Evolutionary conservation across 1,140 invertebrate species (phyloP), one percentile per base, ranked within the genome.

Genomic region (Philotrypesis tridentata): DNA sequence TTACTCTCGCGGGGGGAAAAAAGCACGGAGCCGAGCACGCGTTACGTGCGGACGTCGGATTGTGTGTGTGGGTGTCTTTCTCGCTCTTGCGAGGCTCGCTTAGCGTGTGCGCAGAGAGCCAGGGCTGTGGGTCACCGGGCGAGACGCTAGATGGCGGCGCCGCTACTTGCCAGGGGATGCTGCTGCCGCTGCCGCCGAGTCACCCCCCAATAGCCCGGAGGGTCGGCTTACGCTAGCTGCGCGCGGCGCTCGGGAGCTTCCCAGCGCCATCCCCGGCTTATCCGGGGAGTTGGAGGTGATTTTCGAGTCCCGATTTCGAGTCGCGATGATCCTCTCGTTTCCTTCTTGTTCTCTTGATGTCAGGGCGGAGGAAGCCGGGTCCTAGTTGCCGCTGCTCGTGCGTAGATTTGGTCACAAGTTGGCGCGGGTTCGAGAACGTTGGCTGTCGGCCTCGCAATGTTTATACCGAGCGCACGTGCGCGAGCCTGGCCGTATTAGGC

Each of bases 201-300:
- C 55, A 23, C 48, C 31, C 67, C 29, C 31, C 61, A 68, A 29
- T 70, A n/a, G 21, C 78, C 75, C 37, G n/a, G 60, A 25, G 29
- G 80, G 73, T 74, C 60, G 79, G 70, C 33, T 61, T 73, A 48
- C 55, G 82, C 29, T 80, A 60, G 82, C 31, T 48, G 61, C 71
- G n/a, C n/a, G n/a, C n/a, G n/a, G n/a, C n/a, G n/a, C 67, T 25
- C 48, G 61, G 37, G 37, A n/a, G 65, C 55, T 31, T 31, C 29
- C 76, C 23, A 17, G 63, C 7, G 63, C 25, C 25, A 37, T 63
- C 55, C 21, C 23, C 40, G 31, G 25, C 5, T n/a, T n/a, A 67
- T 37, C 23, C 33, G 40, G 8, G 29, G 12, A 65, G 23, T 65
- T 17, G 73, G 17, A n/a, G n/a, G n/a, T n/a, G n/a, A n/a, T n/a